These are phyloP conservation scores for Siniperca obscura DNA, from an alignment of 2,797 vertebrate genomes.

Conservation along the genomic window DNA sequence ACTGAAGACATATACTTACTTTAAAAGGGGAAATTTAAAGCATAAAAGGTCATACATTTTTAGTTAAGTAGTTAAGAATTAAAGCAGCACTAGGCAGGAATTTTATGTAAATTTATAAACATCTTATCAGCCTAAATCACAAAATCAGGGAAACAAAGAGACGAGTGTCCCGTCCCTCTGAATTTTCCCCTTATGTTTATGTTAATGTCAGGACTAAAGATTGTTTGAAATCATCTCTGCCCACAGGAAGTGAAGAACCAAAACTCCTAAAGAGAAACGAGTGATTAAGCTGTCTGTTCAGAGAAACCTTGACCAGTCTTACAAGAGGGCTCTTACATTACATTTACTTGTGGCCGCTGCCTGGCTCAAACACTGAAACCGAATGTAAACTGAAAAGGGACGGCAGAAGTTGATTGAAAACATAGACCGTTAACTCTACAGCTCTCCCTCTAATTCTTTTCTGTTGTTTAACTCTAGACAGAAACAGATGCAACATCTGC, in stretches of 20 bases:
- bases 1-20: conserved; percentile 21
- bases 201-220: background rate
- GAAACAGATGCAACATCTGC: conserved; percentile 33
- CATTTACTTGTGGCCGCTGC: background rate
- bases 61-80: background rate
- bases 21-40: conserved; percentile 38
- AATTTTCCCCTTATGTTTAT: background rate
- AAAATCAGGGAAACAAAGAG: background rate
- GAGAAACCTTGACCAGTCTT: background rate
- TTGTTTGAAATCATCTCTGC: background rate
- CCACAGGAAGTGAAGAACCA: background rate
- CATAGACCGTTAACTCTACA: background rate
- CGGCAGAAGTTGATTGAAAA: conserved; percentile 20
- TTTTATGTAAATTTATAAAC: conserved; percentile 10
- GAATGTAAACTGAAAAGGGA: background rate
- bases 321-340: background rate
- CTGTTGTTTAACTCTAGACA: background rate
- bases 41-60: conserved; percentile 29
- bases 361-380: conserved; percentile 1
- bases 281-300: background rate
- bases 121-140: background rate
- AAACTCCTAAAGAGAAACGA: background rate
- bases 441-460: background rate
- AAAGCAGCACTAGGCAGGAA: background rate
- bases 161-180: background rate